Percentiles rank a stretch among this genome's conserved stretches.
phyloP scores from a whole-genome alignment of 2,113 vertebrate genomes.

The Lepidiolamprologus cunningtoni region DNA sequence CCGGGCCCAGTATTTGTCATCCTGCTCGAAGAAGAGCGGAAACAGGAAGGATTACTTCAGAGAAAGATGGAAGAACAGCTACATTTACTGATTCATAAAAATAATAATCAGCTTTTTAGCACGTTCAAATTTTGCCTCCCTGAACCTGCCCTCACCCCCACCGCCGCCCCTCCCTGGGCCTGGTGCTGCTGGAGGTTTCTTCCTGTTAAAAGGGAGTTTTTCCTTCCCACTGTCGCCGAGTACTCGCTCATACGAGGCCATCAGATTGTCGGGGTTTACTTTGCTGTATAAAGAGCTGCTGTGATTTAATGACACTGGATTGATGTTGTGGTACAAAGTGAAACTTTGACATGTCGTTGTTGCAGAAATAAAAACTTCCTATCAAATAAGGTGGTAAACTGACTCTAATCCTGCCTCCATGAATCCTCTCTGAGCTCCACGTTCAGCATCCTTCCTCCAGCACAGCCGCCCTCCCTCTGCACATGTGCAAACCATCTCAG shows the following conservation, averaged over 20 bases:
- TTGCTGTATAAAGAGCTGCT: neutral
- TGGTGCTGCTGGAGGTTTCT: neutral
- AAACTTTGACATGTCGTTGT: neutral
- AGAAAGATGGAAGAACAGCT: neutral
- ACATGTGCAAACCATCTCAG: neutral
- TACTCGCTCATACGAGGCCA: neutral
- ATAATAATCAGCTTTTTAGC: neutral
- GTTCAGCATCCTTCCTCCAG: neutral
- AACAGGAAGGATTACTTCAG: neutral
- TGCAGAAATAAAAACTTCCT: neutral
- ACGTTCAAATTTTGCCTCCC: neutral
- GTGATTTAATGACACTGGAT: neutral
- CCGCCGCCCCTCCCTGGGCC: neutral
- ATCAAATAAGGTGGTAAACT: neutral
- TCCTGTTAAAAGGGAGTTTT: neutral
- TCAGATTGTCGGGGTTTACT: neutral
- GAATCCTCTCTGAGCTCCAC: neutral
- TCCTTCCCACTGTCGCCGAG: neutral
- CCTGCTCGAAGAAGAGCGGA: slow-evolving; percentile 64
- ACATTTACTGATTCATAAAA: neutral
- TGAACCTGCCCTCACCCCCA: neutral
- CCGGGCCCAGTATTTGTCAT: slow-evolving; percentile 94
- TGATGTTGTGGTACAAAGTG: neutral
- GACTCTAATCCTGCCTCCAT: neutral
- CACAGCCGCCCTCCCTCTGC: neutral